phyloP scores from a whole-genome alignment of 2,888 invertebrate genomes.

The Sinhomidia bicolor region DNA sequence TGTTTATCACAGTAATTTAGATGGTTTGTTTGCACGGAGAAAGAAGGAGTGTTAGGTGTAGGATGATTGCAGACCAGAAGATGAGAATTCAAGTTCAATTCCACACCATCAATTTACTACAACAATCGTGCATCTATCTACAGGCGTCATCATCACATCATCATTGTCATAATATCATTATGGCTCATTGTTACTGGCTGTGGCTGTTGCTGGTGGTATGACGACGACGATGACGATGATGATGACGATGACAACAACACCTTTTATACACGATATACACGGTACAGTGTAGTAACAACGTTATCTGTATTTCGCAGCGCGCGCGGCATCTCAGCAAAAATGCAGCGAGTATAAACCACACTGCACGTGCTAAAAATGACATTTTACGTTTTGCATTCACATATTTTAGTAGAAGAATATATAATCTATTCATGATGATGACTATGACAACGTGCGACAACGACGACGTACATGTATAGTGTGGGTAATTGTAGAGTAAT shows the following conservation, averaged over 20 bases:
- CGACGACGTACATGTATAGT: not conserved
- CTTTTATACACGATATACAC: no score
- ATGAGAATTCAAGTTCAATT: slow-evolving; percentile 64
- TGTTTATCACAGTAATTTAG: not conserved
- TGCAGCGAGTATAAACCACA: not conserved
- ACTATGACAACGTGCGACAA: not conserved
- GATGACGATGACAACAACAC: no score
- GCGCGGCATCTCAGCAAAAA: not conserved
- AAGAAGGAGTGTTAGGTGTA: not conserved
- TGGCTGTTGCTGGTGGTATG: no score
- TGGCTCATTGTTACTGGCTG: not conserved
- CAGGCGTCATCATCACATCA: slow-evolving; percentile 3
- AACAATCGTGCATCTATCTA: not conserved
- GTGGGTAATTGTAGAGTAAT: slow-evolving; percentile 33
- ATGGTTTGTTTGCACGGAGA: not conserved
- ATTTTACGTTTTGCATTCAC: not conserved
- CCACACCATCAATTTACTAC: not conserved
- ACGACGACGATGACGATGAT: no score
- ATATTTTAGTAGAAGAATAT: not conserved
- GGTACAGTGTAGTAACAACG: no score
- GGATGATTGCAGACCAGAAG: slow-evolving; percentile 4
- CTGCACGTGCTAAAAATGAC: slow-evolving; percentile 1
- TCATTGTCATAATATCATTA: not conserved
- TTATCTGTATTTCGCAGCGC: no score
- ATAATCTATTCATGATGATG: not conserved